Percentiles rank a stretch among this genome's conserved stretches.
Evolutionary conservation across 2,113 vertebrate species (phyloP).

Genomic region (Rhinopithecus roxellana): DNA sequence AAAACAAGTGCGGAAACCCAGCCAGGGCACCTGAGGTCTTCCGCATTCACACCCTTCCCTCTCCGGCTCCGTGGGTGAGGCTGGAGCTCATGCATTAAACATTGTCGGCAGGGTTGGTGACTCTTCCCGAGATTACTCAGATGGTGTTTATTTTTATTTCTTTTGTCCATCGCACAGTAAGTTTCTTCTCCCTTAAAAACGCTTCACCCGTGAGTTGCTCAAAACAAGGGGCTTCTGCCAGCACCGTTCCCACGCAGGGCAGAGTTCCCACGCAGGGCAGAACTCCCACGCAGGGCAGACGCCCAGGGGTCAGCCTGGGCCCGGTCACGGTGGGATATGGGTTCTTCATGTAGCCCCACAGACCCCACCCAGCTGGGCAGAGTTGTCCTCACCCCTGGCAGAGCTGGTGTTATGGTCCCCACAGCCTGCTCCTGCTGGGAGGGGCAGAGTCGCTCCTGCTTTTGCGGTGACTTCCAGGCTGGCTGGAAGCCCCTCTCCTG

Average conservation of each 20-base stretch:
- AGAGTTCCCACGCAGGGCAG: too few relatives aligned
- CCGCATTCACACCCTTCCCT: background rate
- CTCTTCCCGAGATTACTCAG: background rate
- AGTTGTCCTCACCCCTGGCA: background rate
- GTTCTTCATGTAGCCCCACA: background rate
- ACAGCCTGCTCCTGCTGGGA: background rate
- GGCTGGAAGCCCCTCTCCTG: background rate
- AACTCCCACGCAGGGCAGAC: background rate
- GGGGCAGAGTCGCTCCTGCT: background rate
- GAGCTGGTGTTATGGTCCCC: background rate
- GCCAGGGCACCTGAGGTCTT: background rate
- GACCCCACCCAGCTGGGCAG: background rate
- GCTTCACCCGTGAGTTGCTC: background rate
- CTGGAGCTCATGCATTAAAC: background rate
- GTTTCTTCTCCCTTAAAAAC: background rate
- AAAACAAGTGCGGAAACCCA: too few relatives aligned
- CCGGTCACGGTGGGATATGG: accelerated
- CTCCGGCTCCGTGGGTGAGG: background rate
- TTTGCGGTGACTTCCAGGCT: background rate
- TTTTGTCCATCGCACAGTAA: background rate
- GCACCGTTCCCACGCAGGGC: background rate
- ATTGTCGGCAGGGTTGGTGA: accelerated
- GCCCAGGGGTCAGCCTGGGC: background rate
- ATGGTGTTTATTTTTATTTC: background rate
- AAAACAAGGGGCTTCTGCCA: background rate